Conservation (phyloP, 2,797 vertebrate genomes). For the Gambusia yucatana region DNA sequence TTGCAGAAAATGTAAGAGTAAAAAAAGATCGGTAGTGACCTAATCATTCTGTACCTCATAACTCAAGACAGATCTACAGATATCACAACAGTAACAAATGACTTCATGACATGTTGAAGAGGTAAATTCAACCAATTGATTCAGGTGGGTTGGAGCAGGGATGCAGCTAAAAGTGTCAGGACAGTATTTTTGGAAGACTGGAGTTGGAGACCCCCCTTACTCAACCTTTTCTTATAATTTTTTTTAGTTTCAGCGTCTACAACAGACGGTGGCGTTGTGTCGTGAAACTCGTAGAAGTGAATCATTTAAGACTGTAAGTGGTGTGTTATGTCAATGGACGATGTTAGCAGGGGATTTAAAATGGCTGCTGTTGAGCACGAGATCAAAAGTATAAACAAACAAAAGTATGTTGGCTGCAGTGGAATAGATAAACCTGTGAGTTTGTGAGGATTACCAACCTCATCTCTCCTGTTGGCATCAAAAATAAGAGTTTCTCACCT, state of each 20-base stretch:
- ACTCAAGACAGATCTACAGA: background rate
- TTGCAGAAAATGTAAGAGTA: too few species aligned
- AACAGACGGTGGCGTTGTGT: background rate
- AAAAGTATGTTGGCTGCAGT: conserved; percentile 1
- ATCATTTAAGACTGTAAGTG: background rate
- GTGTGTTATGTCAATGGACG: conserved; percentile 2
- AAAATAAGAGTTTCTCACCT: background rate
- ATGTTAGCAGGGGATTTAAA: background rate
- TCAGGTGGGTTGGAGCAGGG: background rate
- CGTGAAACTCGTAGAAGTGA: background rate
- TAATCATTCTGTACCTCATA: background rate
- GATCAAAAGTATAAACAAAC: background rate
- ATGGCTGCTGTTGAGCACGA: background rate
- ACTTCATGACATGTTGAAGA: background rate
- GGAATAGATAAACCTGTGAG: background rate
- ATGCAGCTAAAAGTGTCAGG: background rate
- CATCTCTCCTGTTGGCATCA: background rate
- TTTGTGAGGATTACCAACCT: conserved; percentile 11
- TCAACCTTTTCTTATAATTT: background rate
- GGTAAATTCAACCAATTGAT: background rate
- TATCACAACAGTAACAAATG: background rate
- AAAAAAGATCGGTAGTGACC: background rate
- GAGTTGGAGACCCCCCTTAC: background rate
- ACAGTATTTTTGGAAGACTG: background rate
- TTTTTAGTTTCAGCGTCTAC: background rate